Evolutionary conservation across 2,888 invertebrate species (phyloP), one percentile per base, ranked within the genome.

Genomic region (Rotaria socialis): DNA sequence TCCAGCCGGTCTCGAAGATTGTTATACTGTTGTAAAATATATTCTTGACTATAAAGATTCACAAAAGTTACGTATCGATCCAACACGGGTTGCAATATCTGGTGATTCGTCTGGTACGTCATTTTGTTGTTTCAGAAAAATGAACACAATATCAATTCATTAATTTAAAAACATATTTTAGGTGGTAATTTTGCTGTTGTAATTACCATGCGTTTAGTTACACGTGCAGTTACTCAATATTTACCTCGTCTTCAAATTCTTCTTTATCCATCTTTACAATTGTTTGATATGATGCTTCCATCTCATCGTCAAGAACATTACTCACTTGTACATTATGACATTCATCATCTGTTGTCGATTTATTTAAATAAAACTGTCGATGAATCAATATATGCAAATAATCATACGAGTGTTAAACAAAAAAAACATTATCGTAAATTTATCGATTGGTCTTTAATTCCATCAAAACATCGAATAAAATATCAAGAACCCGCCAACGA

Each of bases 211-310:
- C 86, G 86, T 50, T 41, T 86, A n/a, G 84, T 52, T 27, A 84
- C n/a, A 24, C 58, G 56, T 27, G 16, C 35, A 41, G 41, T 35
- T 11, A 22, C n/a, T 27, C 52, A 52, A 47, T 35, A 24, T 47
- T 43, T 22, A 24, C 86, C 86, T 22, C n/a, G 60, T 8, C 47
- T 84, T 67, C 86, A 86, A 52, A 43, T 86, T 84, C 58, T 86
- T 35, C 84, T 86, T 16, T 86, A 86, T 86, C 86, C 86, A 50
- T 50, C 43, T 84, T 52, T 67, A 3, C 86, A 86, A 47, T 22
- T 86, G 5, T 58, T 60, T 11, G 84, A 84, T 47, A 7, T 84
- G 11, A 41, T 55, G 52, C 27, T 86, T n/a, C 86, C 86, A 67
- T 86, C 86, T 5, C 67, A 43, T 14, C 24, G 60, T 14, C 27